Evolutionary conservation across 2,113 vertebrate genomes (phyloP).

Genomic region (Perca flavescens): DNA sequence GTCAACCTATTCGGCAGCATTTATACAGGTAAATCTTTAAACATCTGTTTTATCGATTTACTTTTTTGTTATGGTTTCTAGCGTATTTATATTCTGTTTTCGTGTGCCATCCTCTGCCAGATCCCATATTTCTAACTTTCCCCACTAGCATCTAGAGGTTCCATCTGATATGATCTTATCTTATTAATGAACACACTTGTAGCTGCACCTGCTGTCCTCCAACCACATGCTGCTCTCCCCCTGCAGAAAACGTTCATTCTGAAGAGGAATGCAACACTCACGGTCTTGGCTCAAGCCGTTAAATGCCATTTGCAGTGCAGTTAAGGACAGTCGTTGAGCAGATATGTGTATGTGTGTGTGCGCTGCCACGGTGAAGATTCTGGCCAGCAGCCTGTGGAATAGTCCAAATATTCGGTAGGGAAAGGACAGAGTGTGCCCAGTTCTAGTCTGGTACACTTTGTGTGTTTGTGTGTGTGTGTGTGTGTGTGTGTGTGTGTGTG

Average conservation of each 20-base stretch:
- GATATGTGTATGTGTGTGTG: not conserved
- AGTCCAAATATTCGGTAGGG: not conserved
- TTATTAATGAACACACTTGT: not conserved
- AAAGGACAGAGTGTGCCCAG: conserved; percentile 11
- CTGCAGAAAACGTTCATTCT: not conserved
- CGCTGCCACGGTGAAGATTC: not conserved
- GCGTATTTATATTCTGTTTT: conserved; percentile 3
- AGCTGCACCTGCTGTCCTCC: conserved; percentile 3
- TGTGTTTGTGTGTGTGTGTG: too few relatives aligned
- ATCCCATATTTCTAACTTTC: not conserved
- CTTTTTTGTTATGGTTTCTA: not conserved
- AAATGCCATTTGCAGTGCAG: not conserved
- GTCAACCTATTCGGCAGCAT: not conserved
- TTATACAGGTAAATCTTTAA: not conserved
- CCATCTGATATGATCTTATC: conserved; percentile 18
- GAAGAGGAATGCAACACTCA: not conserved
- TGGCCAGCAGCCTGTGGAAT: conserved; percentile 1
- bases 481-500: not conserved
- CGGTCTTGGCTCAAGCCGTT: not conserved
- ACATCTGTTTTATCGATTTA: not conserved
- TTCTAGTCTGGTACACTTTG: not conserved
- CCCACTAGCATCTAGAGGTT: not conserved
- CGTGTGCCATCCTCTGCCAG: not conserved
- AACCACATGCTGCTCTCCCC: not conserved
- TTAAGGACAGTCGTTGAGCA: not conserved